Evolutionary conservation across 2,888 invertebrate species (phyloP).

Genomic region (Hetaerina titia): DNA sequence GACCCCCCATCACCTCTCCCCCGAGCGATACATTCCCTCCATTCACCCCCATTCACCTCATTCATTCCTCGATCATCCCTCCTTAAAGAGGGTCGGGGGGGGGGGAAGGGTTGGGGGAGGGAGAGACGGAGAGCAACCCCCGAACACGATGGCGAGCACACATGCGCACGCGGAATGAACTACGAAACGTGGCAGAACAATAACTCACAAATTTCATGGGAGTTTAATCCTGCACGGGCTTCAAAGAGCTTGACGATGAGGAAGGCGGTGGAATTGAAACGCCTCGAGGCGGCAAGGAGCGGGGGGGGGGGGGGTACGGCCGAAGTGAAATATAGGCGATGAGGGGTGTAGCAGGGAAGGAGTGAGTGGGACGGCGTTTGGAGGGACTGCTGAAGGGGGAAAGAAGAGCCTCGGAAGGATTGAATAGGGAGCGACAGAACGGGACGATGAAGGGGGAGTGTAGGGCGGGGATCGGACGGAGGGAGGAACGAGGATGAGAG

Average conservation of each 20-base stretch:
- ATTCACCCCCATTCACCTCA: too few relatives aligned
- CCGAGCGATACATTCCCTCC: too few relatives aligned
- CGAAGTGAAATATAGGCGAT: conserved; percentile 3
- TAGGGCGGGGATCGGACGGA: not conserved
- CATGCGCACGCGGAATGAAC: not conserved
- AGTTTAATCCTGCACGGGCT: conserved; percentile 58
- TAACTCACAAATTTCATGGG: conserved; percentile 64
- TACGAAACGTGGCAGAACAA: conserved; percentile 57
- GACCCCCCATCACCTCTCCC: not conserved
- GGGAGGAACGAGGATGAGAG: not conserved
- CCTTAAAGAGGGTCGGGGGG: too few relatives aligned
- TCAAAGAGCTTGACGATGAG: conserved; percentile 57
- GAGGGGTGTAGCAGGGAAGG: not conserved
- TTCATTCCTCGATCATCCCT: too few relatives aligned
- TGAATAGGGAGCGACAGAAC: not conserved
- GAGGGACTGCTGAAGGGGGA: not conserved
- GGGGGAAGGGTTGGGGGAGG: too few relatives aligned
- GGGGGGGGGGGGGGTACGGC: not conserved
- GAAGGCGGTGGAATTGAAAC: conserved; percentile 41
- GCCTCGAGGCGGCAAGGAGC: not conserved
- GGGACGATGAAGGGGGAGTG: not conserved
- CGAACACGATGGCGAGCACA: not conserved
- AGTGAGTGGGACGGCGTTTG: not conserved
- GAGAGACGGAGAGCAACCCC: not conserved
- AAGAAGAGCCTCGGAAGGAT: not conserved